Base-by-base conservation (phyloP, 2,888 invertebrate species). In the Augochlorella aurata region DNA sequence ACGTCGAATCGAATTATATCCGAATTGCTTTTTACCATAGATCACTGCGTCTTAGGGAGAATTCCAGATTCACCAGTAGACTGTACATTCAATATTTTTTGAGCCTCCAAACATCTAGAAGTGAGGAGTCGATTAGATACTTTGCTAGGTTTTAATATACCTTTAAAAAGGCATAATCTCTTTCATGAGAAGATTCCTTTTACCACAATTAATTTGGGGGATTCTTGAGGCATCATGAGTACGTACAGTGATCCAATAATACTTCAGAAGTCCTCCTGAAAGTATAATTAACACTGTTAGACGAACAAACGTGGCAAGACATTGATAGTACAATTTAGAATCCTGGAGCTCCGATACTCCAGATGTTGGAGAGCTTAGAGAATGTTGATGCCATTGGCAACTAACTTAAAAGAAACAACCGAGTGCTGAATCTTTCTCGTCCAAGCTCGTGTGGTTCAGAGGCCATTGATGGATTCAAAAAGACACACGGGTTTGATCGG, bases 381-480 rank as follows among this genome's bases (percentile, higher is more conserved):
- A 63, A 1, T 10, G 10, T 63, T 38, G 29, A 16, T 29, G 18
- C 10, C 18, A 38, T 9, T 18, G 38, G 4, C 9, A 29, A 18
- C 14, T 63, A 29, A 18, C 38, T 38, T 9, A 38, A 38, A 38
- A 29, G 18, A 38, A 38, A 38, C 9, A 65, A 58, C 24, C 24
- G 24, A 24, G 58, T 21, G 58, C 44, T 65, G 65, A 65, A 44
- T 65, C 65, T n/a, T 65, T n/a, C 18, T 65, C 65, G 44, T 65
- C 44, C n/a, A 65, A 65, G 44, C 12, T 65, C 65, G n/a, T 16
- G 63, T 16, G 29, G 18, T 18, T 63, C 18, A 18, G 16, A 29
- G 63, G 0, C 38, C 18, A 10, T 38, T 29, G 63, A 50, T n/a
- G 44, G 65, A 65, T 44, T n/a, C 38, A 38, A 12, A 38, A 18